These are phyloP conservation scores for Chirona hameri DNA, from an alignment of 2,888 invertebrate species.

Conservation along the genomic window DNA sequence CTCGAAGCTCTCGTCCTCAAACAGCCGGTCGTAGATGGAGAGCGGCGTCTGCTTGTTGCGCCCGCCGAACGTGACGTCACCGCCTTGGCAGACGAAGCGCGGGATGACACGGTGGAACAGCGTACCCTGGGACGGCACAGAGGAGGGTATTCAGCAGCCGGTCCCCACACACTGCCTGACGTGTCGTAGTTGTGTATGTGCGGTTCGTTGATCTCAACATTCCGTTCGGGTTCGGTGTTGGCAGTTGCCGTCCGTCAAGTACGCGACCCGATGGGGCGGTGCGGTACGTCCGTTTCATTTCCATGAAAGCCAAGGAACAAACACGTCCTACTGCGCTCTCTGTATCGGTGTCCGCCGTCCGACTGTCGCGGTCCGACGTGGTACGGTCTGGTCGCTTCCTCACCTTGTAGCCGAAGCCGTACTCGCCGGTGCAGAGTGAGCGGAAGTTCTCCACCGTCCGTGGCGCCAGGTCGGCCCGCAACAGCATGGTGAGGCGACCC, in stretches of 20 bases:
- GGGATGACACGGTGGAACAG: conserved; percentile 27
- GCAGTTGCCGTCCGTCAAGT: too few relatives aligned
- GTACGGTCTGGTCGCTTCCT: background rate
- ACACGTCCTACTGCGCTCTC: too few relatives aligned
- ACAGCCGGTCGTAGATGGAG: conserved; percentile 24
- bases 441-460: conserved; percentile 22
- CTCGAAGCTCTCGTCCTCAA: conserved; percentile 26
- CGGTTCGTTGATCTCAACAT: too few relatives aligned
- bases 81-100: conserved; percentile 25
- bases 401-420: conserved; percentile 27
- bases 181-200: too few relatives aligned
- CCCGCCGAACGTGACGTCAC: conserved; percentile 23
- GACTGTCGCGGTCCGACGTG: too few relatives aligned
- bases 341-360: too few relatives aligned
- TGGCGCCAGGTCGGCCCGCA: conserved; percentile 10
- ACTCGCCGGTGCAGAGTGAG: conserved; percentile 13
- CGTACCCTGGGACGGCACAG: background rate
- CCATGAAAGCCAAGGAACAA: too few relatives aligned
- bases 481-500: background rate
- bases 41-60: conserved; percentile 14
- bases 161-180: too few relatives aligned
- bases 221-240: too few relatives aligned
- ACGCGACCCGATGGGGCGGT: too few relatives aligned
- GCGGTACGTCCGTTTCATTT: too few relatives aligned
- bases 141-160: too few relatives aligned